Evolutionary conservation across 2,113 vertebrate genomes (phyloP).

Genomic region (Hippolais icterina): DNA sequence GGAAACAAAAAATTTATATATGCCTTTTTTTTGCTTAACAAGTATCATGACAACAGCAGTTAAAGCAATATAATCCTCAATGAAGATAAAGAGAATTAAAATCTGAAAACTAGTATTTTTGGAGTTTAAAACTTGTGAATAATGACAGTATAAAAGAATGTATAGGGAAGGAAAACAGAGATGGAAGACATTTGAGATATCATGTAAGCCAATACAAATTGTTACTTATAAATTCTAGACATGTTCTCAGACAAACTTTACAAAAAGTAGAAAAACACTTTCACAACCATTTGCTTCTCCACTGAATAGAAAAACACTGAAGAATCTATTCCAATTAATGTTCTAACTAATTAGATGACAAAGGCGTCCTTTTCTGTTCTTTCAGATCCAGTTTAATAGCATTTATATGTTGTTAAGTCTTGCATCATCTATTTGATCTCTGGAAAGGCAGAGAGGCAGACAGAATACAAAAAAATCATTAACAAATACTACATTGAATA

Average conservation of each 20-base stretch:
- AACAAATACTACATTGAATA: slow-evolving; percentile 14
- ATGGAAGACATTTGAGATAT: not conserved
- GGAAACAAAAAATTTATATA: not conserved
- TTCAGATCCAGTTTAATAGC: slow-evolving; percentile 14
- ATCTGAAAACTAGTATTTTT: not conserved
- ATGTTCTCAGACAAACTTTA: not conserved
- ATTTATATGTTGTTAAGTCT: slow-evolving; percentile 34
- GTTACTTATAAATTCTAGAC: not conserved
- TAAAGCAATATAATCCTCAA: not conserved
- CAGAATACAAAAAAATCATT: slow-evolving; percentile 44
- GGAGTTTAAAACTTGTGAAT: not conserved
- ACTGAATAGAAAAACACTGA: not conserved
- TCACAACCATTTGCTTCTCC: not conserved
- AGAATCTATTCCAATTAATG: slow-evolving; percentile 41
- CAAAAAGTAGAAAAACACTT: not conserved
- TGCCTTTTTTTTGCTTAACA: not conserved
- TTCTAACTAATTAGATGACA: slow-evolving; percentile 24
- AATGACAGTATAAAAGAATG: not conserved
- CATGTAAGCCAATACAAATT: not conserved
- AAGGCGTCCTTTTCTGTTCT: not conserved
- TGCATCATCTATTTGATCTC: slow-evolving; percentile 30
- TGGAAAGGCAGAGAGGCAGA: not conserved
- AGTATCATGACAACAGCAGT: not conserved
- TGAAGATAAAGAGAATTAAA: not conserved
- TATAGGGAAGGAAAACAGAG: not conserved